These are phyloP conservation scores for Aculops lycopersici DNA, from an alignment of 1,140 invertebrate genomes.

Conservation along the genomic window DNA sequence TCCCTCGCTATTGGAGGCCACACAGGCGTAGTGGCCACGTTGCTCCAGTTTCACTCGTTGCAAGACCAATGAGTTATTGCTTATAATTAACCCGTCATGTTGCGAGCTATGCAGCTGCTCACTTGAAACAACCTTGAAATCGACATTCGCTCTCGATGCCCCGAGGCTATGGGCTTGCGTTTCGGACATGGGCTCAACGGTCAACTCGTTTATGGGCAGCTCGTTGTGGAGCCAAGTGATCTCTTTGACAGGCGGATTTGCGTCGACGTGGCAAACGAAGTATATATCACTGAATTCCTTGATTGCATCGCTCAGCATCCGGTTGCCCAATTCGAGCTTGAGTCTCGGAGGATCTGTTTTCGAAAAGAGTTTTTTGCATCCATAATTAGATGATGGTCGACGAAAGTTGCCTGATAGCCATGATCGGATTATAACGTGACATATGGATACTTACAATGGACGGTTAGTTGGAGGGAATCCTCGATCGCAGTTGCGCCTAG, in stretches of 20 bases:
- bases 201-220: no score
- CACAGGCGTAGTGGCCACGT: slow-evolving; percentile 33
- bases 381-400: neutral
- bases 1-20: slow-evolving; percentile 55
- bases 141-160: no score
- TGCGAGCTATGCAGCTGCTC: slow-evolving; percentile 20
- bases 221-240: slow-evolving; percentile 11
- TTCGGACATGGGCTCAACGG: no score
- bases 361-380: neutral
- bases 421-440: neutral
- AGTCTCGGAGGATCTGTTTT: slow-evolving; percentile 44
- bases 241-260: slow-evolving; percentile 12
- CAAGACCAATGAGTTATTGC: slow-evolving; percentile 27
- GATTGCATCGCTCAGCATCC: slow-evolving; percentile 45
- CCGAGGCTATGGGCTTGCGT: no score
- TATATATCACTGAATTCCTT: slow-evolving; percentile 44
- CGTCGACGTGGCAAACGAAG: slow-evolving; percentile 29
- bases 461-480: neutral
- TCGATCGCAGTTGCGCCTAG: neutral
- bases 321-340: slow-evolving; percentile 40
- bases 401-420: neutral
- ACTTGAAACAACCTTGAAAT: slow-evolving; percentile 7
- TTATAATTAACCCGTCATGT: slow-evolving; percentile 44
- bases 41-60: slow-evolving; percentile 13
- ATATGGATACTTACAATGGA: neutral